phyloP scores from a whole-genome alignment of 2,888 invertebrate species.

The Epinotia nisella region DNA sequence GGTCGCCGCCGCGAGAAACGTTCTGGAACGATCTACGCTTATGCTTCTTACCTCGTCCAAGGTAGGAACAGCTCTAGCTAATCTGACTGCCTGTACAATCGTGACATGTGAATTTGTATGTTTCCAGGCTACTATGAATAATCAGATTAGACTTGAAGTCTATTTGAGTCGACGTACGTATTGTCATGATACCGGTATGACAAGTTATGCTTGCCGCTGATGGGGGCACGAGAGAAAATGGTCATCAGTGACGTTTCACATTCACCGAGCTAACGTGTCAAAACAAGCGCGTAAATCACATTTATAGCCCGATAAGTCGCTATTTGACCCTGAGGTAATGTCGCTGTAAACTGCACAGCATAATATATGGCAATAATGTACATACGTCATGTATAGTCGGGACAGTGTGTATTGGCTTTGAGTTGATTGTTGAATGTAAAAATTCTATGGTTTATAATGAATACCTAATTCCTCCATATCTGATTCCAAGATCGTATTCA shows the following conservation, averaged over 20 bases:
- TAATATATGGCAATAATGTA: no score
- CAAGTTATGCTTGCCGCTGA: neutral
- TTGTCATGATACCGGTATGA: neutral
- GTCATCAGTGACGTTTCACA: neutral
- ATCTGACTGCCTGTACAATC: neutral
- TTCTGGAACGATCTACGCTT: slow-evolving; percentile 97
- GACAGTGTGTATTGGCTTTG: no score
- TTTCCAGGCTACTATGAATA: no score
- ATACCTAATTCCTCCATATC: no score
- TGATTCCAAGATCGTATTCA: no score
- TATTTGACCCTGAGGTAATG: no score
- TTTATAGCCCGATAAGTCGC: no score
- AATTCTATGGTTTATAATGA: no score
- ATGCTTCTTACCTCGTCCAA: slow-evolving; percentile 98
- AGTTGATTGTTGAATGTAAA: no score
- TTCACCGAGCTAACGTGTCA: neutral
- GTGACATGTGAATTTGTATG: neutral
- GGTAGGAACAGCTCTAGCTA: slow-evolving; percentile 74
- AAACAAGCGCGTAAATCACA: neutral
- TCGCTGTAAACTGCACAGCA: no score
- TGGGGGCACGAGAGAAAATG: neutral
- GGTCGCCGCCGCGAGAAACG: slow-evolving; percentile 97
- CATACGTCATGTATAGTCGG: no score
- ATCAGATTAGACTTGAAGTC: neutral
- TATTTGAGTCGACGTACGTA: neutral